These are phyloP conservation scores for Crocallis elinguaria DNA, from an alignment of 2,888 invertebrate genomes.

Conservation along the genomic window DNA sequence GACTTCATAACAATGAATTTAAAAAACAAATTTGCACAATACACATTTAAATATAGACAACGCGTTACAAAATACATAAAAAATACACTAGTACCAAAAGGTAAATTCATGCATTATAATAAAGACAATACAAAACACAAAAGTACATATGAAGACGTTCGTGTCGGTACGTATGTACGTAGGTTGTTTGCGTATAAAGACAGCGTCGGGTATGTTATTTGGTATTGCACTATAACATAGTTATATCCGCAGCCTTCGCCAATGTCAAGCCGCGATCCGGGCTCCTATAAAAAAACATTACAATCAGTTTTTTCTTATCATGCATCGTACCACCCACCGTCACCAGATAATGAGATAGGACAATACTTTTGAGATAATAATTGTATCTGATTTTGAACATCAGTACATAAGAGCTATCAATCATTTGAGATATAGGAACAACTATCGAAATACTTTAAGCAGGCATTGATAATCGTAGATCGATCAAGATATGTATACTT, in stretches of 20 bases:
- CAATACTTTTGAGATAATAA: neutral
- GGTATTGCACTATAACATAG: slow-evolving; percentile 56
- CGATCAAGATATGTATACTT: too few relatives aligned
- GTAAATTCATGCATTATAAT: neutral
- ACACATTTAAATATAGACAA: neutral
- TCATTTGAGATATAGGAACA: too few relatives aligned
- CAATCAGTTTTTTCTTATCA: slow-evolving; percentile 9
- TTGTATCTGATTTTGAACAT: too few relatives aligned
- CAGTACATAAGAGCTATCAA: too few relatives aligned
- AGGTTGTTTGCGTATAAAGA: neutral
- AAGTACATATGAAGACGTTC: too few relatives aligned
- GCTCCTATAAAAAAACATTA: slow-evolving; percentile 58
- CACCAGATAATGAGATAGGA: neutral
- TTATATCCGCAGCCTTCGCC: slow-evolving; percentile 68
- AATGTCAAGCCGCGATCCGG: slow-evolving; percentile 65
- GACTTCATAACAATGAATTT: slow-evolving; percentile 12
- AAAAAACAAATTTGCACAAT: neutral
- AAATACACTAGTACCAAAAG: slow-evolving; percentile 4
- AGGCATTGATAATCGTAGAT: too few relatives aligned
- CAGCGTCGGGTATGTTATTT: neutral
- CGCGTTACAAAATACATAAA: slow-evolving; percentile 6
- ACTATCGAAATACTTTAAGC: too few relatives aligned
- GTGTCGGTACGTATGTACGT: too few relatives aligned
- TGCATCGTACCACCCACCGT: neutral
- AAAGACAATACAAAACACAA: slow-evolving; percentile 18